Base-by-base conservation (phyloP, 2,888 invertebrate species). In the Lacanobia oleracea region DNA sequence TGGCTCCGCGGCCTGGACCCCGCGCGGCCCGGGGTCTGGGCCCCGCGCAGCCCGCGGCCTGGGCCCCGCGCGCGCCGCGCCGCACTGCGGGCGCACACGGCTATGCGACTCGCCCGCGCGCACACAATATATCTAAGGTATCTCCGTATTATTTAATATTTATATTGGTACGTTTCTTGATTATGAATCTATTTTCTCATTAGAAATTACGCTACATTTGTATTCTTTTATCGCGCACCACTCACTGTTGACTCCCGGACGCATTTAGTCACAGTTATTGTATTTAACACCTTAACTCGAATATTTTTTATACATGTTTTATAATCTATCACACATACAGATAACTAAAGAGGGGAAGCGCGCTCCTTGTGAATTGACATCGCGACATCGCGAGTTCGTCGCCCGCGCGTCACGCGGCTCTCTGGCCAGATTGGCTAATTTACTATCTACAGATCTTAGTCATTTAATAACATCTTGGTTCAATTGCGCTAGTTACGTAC, bases 101-200 rank as follows among this genome's bases (percentile, higher is more conserved):
- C 8, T 12, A 81, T 71, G 79, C 81, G 70, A 64, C 76, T 84
- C 84, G 90, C 91, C 90, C 92, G 90, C 92, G 91, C 93, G 91
- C 92, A 90, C 91, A 88, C 90, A 86, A 92, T 93, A 91, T 83
- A 86, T 86, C 86, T 86, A 86, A 86, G 83, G 88, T 91, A 95
- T 94, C 95, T 95, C 95, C 89, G 94, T 95, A 94, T 94, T 91
- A 93, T 93, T 93, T 93, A 92, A 94, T 93, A 94, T 94, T 95
- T 96, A 96, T 96, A 95, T 97, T 97, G 97, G 97, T 97, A 97
- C 97, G 96, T 97, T 97, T 94, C 77, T 97, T 97, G 96, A 97
- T 97, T 97, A 96, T 96, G 96, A 95, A 94, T 94, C 96, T 96
- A 97, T 96, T 95, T 94, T 95, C 90, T 95, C 92, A 91, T 95